phyloP scores from a whole-genome alignment of 2,888 invertebrate genomes.

The Platynereis dumerilii region DNA sequence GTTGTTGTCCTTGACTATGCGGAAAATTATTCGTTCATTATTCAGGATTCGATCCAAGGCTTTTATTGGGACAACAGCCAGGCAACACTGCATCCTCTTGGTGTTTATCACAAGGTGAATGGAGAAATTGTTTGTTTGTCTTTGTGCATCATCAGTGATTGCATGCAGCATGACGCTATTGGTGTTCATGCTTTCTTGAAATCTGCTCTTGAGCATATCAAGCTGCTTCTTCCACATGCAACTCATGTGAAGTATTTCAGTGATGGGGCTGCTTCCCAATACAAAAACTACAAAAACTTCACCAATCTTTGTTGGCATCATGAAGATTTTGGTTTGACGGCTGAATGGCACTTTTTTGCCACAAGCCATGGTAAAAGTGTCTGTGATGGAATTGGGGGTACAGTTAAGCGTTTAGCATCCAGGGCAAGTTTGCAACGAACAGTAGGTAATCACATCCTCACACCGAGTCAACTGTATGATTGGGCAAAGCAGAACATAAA shows the following conservation, averaged over 20 bases:
- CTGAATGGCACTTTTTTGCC: not conserved
- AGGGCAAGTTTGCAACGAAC: not conserved
- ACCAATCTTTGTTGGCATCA: not conserved
- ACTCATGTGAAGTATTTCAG: not conserved
- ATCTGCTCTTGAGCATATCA: slow-evolving; percentile 3
- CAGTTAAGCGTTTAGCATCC: not conserved
- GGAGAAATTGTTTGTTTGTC: not conserved
- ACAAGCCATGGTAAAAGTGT: slow-evolving; percentile 2
- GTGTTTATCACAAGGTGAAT: not conserved
- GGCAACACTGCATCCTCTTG: slow-evolving; percentile 2
- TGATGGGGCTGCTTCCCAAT: slow-evolving; percentile 3
- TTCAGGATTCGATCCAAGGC: not conserved
- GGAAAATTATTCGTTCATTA: not conserved
- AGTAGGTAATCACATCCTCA: not conserved
- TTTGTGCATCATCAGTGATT: not conserved
- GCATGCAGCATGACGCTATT: slow-evolving; percentile 7
- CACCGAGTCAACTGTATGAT: too few species aligned
- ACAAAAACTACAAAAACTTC: not conserved
- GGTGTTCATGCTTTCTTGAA: slow-evolving; percentile 1
- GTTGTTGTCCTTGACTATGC: too few species aligned
- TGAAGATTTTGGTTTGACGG: not conserved
- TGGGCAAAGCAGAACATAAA: not conserved
- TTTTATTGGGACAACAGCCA: slow-evolving; percentile 7
- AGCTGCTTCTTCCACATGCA: not conserved
- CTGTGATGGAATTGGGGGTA: slow-evolving; percentile 8